These are phyloP conservation scores for Perodicticus potto DNA, from an alignment of 2,797 vertebrate species.

Conservation along the genomic window DNA sequence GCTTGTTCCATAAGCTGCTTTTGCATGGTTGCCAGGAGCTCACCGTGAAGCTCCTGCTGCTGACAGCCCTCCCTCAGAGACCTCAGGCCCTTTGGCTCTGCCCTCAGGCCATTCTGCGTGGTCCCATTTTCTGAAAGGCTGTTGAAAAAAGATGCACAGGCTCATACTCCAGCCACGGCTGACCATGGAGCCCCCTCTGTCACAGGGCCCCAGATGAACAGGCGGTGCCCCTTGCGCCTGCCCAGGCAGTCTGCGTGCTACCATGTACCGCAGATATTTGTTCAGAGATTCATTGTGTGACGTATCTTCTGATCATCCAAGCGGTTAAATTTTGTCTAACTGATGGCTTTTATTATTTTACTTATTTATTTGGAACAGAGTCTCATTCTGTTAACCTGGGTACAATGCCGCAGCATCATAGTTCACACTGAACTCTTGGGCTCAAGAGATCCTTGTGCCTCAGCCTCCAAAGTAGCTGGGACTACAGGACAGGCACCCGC, in stretches of 20 bases:
- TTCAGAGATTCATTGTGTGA: neutral
- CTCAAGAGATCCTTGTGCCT: no score
- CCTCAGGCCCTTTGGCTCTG: neutral
- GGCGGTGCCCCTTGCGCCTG: neutral
- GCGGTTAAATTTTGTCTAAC: neutral
- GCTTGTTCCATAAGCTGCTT: neutral
- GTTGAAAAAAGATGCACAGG: neutral
- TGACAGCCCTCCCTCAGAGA: neutral
- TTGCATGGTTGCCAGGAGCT: neutral
- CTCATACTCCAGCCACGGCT: neutral
- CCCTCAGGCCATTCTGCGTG: neutral
- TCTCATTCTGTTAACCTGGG: no score
- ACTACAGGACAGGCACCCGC: no score
- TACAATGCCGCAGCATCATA: no score
- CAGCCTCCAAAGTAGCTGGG: no score
- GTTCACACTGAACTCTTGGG: no score
- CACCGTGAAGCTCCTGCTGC: neutral
- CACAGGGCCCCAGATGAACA: neutral
- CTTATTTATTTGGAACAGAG: no score
- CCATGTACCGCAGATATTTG: neutral
- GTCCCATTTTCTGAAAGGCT: constrained; percentile 36
- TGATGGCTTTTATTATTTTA: neutral
- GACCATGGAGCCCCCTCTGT: neutral
- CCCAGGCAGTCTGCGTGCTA: no score
- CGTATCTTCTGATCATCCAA: neutral